A percentile compares a stretch with the other conserved stretches of the same genome.
phyloP scores from a whole-genome alignment of 2,113 vertebrate genomes.

The Picathartes gymnocephalus region DNA sequence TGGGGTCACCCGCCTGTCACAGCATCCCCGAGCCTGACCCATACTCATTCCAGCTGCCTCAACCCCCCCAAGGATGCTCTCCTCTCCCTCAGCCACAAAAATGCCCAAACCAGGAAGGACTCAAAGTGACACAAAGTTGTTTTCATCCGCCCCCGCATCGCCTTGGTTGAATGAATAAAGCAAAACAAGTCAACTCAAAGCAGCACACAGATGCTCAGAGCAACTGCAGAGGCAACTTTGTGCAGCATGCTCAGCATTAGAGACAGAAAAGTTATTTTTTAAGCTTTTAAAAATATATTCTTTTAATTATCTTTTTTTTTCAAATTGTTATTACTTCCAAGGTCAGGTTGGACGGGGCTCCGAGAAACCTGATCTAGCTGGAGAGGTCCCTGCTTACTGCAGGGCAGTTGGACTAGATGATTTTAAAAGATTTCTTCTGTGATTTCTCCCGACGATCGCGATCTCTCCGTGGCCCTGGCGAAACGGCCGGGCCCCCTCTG shows the following conservation, averaged over 20 bases:
- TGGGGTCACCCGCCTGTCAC: neutral
- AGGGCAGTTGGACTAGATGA: neutral
- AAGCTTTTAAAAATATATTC: neutral
- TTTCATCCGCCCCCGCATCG: neutral
- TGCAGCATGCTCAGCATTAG: neutral
- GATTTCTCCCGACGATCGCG: neutral
- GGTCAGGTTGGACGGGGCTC: neutral
- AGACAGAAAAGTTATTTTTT: neutral
- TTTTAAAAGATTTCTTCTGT: neutral
- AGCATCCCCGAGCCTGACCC: accelerated
- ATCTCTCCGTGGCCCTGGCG: neutral
- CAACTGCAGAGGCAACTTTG: neutral
- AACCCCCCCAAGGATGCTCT: neutral
- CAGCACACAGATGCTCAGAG: neutral
- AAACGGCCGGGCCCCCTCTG: conserved; percentile 74
- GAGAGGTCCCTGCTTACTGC: neutral
- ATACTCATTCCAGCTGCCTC: neutral
- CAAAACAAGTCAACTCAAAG: neutral
- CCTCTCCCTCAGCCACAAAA: neutral
- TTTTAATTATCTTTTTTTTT: neutral
- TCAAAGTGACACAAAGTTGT: neutral
- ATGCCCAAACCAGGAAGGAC: neutral
- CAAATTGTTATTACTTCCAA: neutral
- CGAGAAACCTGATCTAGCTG: neutral
- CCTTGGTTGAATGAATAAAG: neutral